Percentiles rank a stretch among this genome's conserved stretches.
These are phyloP conservation scores for Mechanitis mazaeus DNA, from an alignment of 2,888 invertebrate species.

Conservation along the genomic window DNA sequence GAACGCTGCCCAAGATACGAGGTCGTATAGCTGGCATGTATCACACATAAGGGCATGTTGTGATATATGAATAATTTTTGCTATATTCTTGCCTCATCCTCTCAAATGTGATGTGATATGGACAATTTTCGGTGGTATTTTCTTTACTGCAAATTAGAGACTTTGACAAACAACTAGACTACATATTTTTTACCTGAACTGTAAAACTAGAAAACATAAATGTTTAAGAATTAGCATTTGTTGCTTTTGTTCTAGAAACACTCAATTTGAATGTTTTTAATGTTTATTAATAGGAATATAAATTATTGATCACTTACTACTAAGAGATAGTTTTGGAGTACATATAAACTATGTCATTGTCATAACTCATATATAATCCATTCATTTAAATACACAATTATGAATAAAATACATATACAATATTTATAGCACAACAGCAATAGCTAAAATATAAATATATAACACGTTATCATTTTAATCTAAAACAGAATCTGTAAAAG, in stretches of 20 bases:
- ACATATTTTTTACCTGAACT: slow-evolving; percentile 2
- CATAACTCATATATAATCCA: too few relatives aligned
- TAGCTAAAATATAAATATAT: too few relatives aligned
- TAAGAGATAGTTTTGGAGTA: too few relatives aligned
- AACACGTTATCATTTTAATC: too few relatives aligned
- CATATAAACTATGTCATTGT: too few relatives aligned
- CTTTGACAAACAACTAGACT: slow-evolving; percentile 8
- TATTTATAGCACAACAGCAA: too few relatives aligned
- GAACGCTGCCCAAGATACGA: slow-evolving; percentile 63
- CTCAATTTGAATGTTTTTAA: too few relatives aligned
- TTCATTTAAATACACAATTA: too few relatives aligned
- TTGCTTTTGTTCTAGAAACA: neutral
- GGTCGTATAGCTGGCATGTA: slow-evolving; percentile 56
- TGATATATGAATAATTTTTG: slow-evolving; percentile 51
- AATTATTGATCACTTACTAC: too few relatives aligned
- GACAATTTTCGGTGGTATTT: slow-evolving; percentile 29
- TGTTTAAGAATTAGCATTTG: neutral
- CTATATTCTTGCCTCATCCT: slow-evolving; percentile 45
- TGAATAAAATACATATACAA: too few relatives aligned
- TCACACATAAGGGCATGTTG: slow-evolving; percentile 56
- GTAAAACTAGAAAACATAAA: neutral
- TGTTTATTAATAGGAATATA: too few relatives aligned
- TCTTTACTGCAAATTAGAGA: slow-evolving; percentile 31
- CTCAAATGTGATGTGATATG: slow-evolving; percentile 38
- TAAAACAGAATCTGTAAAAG: too few relatives aligned